These are phyloP conservation scores for Panthera uncia DNA, from an alignment of 2,113 vertebrate genomes.

Conservation along the genomic window DNA sequence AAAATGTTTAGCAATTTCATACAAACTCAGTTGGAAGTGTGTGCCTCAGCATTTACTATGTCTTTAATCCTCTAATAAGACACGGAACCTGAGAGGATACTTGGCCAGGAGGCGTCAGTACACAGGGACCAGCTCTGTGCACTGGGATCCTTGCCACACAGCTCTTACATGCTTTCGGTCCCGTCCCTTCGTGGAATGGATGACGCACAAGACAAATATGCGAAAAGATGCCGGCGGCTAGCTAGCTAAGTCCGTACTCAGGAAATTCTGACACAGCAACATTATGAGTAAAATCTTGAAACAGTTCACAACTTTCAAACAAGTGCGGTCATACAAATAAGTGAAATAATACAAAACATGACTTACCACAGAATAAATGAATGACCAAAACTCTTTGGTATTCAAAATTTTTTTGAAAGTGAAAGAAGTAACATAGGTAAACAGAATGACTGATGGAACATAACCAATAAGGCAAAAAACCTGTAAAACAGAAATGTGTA, in stretches of 20 bases:
- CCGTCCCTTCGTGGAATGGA: neutral
- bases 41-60: neutral
- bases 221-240: neutral
- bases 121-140: neutral
- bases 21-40: neutral
- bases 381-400: conserved; percentile 95
- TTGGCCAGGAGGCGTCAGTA: neutral
- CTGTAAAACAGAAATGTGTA: conserved; percentile 79
- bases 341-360: neutral
- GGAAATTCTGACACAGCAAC: neutral
- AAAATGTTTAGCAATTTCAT: neutral
- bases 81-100: neutral
- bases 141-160: neutral
- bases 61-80: neutral
- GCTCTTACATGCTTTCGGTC: neutral
- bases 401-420: conserved; percentile 93
- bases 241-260: neutral
- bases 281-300: neutral
- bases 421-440: conserved; percentile 95
- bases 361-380: conserved; percentile 97
- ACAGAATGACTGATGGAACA: conserved; percentile 92
- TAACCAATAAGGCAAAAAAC: conserved; percentile 93
- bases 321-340: too few species aligned
- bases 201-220: neutral
- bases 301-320: neutral